These are phyloP conservation scores for Nettapus auritus DNA, from an alignment of 2,113 vertebrate genomes.

Conservation along the genomic window DNA sequence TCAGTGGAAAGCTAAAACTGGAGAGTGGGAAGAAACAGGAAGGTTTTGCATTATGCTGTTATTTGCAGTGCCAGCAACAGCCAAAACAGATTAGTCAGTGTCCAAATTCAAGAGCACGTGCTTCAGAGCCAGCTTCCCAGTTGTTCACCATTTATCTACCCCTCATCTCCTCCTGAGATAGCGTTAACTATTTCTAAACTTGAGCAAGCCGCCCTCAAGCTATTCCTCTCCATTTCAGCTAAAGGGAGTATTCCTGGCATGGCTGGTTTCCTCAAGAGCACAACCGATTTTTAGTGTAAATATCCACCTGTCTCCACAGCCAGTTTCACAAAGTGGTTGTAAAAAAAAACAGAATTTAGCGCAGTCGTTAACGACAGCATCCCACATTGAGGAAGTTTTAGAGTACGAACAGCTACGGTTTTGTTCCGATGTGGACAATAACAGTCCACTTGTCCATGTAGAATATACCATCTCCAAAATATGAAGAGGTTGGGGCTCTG, in stretches of 20 bases:
- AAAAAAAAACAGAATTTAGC: not conserved
- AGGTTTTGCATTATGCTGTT: constrained; percentile 55
- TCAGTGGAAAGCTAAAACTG: not conserved
- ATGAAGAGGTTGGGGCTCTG: not conserved
- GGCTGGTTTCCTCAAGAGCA: not conserved
- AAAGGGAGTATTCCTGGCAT: not conserved
- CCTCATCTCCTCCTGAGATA: constrained; percentile 42
- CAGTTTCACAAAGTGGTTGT: not conserved
- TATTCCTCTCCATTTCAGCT: not conserved
- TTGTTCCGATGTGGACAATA: not conserved
- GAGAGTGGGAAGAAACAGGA: constrained; percentile 27
- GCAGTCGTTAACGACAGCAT: not conserved
- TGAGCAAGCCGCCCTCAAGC: not conserved
- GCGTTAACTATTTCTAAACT: constrained; percentile 40
- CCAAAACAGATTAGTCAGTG: constrained; percentile 32
- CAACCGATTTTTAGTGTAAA: not conserved
- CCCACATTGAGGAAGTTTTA: not conserved
- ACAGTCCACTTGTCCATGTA: not conserved
- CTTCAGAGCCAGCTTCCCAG: constrained; percentile 58
- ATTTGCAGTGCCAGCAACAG: constrained; percentile 28
- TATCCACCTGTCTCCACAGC: constrained; percentile 30
- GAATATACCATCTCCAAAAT: not conserved
- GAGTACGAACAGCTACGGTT: not conserved
- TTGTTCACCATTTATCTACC: constrained; percentile 66
- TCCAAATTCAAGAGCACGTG: constrained; percentile 29